Conservation (phyloP, 53 echinoderm and acorn worm genomes). For the Astropecten irregularis region DNA sequence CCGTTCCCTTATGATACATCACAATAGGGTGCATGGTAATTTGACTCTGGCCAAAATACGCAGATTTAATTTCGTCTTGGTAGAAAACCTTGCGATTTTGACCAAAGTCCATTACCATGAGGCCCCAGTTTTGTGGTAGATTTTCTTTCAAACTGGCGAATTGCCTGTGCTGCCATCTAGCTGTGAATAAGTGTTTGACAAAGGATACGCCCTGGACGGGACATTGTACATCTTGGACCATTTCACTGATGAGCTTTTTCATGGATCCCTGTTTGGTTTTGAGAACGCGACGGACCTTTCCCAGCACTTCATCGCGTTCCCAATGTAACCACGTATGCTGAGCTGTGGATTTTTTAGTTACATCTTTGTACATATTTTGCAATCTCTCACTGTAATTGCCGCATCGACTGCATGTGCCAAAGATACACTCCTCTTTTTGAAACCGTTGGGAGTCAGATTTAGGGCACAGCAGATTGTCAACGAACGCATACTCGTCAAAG, state of each 20-base stretch:
- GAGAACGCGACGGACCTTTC: constrained; percentile 11
- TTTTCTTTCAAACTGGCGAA: constrained; percentile 36
- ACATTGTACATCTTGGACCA: neutral
- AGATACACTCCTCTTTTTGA: constrained; percentile 1
- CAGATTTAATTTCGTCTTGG: constrained; percentile 61
- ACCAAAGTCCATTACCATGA: constrained; percentile 67
- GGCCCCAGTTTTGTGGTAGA: constrained; percentile 35
- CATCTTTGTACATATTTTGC: constrained; percentile 3
- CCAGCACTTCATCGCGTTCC: neutral
- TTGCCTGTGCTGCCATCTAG: constrained; percentile 53
- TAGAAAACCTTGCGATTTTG: constrained; percentile 51
- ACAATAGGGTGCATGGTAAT: constrained; percentile 60
- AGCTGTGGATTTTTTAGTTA: neutral
- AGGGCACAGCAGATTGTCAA: neutral
- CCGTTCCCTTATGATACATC: neutral
- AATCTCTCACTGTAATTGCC: neutral
- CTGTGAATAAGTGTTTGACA: constrained; percentile 24
- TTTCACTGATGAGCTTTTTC: neutral
- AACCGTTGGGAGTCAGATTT: constrained; percentile 11
- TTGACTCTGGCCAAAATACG: constrained; percentile 41
- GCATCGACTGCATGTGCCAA: constrained; percentile 5
- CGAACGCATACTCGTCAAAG: neutral
- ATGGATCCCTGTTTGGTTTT: constrained; percentile 26
- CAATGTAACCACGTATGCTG: neutral
- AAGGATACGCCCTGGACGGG: constrained; percentile 36